These are phyloP conservation scores for Aphidius gifuensis DNA, from an alignment of 1,140 invertebrate genomes.

Conservation along the genomic window DNA sequence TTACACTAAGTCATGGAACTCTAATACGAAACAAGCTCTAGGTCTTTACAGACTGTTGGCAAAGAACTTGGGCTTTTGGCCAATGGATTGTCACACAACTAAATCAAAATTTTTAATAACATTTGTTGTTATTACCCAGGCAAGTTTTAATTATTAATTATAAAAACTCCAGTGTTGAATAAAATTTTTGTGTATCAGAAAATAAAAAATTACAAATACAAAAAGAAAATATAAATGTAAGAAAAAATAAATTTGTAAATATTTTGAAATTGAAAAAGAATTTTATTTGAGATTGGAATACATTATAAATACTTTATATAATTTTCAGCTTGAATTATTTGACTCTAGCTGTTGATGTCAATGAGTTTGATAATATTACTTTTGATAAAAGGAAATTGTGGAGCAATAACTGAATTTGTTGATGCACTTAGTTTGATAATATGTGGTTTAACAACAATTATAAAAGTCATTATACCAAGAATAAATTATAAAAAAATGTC, in stretches of 20 bases:
- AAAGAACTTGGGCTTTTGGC: conserved; percentile 1
- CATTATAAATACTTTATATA: not conserved
- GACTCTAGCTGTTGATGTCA: conserved; percentile 22
- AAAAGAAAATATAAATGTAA: too few species aligned
- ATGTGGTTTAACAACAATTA: conserved; percentile 15
- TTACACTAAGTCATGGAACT: not conserved
- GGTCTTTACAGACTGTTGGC: conserved; percentile 5
- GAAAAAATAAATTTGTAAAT: not conserved
- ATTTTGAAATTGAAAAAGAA: not conserved
- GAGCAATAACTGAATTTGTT: conserved; percentile 11
- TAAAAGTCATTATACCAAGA: conserved; percentile 21
- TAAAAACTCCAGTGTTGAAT: too few species aligned
- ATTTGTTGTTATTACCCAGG: conserved; percentile 1
- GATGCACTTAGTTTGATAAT: conserved; percentile 15
- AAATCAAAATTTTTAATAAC: not conserved
- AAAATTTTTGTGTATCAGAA: too few species aligned
- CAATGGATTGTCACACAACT: not conserved
- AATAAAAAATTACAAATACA: too few species aligned
- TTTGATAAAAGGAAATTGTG: conserved; percentile 16
- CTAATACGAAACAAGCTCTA: conserved; percentile 2
- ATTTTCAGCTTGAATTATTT: not conserved
- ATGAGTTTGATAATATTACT: conserved; percentile 19
- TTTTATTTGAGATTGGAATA: not conserved
- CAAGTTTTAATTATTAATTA: not conserved
- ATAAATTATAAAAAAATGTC: conserved; percentile 13